phyloP scores from a whole-genome alignment of 2,797 vertebrate species.

The Lutjanus campechanus region DNA sequence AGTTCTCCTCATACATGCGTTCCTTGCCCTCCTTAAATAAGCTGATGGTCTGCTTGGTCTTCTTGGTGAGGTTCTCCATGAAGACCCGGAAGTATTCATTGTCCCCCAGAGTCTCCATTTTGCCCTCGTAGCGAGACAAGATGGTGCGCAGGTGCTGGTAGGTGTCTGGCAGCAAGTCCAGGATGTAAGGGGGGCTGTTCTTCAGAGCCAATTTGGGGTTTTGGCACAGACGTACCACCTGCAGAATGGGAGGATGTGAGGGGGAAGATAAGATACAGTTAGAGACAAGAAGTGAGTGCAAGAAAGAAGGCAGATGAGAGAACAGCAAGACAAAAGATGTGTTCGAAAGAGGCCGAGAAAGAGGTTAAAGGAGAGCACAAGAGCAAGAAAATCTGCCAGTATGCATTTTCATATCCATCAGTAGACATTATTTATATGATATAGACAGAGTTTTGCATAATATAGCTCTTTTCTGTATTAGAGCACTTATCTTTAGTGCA shows the following conservation, averaged over 20 bases:
- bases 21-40: constrained; percentile 99
- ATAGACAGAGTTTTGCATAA: constrained; percentile 19
- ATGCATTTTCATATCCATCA: constrained; percentile 15
- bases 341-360: constrained; percentile 9
- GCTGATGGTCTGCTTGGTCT: constrained; percentile 99
- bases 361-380: not conserved
- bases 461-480: constrained; percentile 25
- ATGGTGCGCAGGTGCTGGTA: constrained; percentile 98
- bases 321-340: constrained; percentile 6
- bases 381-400: constrained; percentile 5
- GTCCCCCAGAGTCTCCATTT: constrained; percentile 97
- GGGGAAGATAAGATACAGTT: constrained; percentile 49
- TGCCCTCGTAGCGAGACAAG: constrained; percentile 96
- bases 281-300: constrained; percentile 40
- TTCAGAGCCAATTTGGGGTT: constrained; percentile 97
- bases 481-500: constrained; percentile 44
- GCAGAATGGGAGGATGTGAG: constrained; percentile 56
- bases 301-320: constrained; percentile 12
- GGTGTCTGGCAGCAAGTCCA: constrained; percentile 97
- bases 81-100: constrained; percentile 99
- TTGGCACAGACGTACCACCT: constrained; percentile 98
- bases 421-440: constrained; percentile 35
- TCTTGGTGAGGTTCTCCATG: constrained; percentile 98
- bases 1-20: constrained; percentile 99
- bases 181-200: constrained; percentile 99